Percentiles rank a stretch among this genome's conserved stretches.
phyloP scores from a whole-genome alignment of 2,797 vertebrate species.

The Hyperoplus lanceolatus region DNA sequence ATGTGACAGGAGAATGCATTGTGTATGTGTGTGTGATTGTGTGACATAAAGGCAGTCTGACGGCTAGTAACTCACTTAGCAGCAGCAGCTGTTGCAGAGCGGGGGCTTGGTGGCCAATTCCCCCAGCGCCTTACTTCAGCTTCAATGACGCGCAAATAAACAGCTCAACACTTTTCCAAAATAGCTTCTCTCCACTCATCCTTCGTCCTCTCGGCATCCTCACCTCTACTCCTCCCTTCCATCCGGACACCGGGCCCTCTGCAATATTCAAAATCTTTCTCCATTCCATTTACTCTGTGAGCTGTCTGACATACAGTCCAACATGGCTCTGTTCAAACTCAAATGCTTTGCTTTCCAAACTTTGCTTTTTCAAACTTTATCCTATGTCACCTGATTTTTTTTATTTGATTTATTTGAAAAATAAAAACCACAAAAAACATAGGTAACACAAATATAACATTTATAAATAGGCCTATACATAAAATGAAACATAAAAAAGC shows the following conservation, averaged over 20 bases:
- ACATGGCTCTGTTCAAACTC: slow-evolving; percentile 1
- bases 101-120: slow-evolving; percentile 97
- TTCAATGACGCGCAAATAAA: slow-evolving; percentile 98
- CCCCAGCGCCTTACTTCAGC: slow-evolving; percentile 99
- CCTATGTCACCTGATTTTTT: slow-evolving; percentile 23
- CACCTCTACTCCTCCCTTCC: slow-evolving; percentile 52
- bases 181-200: slow-evolving; percentile 82
- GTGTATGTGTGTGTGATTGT: slow-evolving; percentile 83
- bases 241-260: slow-evolving; percentile 29
- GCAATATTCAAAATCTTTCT: slow-evolving; percentile 21
- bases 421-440: too few relatives aligned
- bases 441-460: too few relatives aligned
- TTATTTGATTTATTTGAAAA: neutral
- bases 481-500: too few relatives aligned
- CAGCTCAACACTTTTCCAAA: slow-evolving; percentile 94
- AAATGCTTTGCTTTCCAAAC: neutral
- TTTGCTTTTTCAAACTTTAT: slow-evolving; percentile 3
- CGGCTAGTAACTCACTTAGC: slow-evolving; percentile 99
- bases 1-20: slow-evolving; percentile 74
- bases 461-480: too few relatives aligned
- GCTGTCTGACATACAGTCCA: neutral
- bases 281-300: slow-evolving; percentile 5
- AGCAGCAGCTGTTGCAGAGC: slow-evolving; percentile 98
- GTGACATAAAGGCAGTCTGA: slow-evolving; percentile 99
- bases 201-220: slow-evolving; percentile 59